These are phyloP conservation scores for Perccottus glenii DNA, from an alignment of 2,113 vertebrate genomes.

Conservation along the genomic window DNA sequence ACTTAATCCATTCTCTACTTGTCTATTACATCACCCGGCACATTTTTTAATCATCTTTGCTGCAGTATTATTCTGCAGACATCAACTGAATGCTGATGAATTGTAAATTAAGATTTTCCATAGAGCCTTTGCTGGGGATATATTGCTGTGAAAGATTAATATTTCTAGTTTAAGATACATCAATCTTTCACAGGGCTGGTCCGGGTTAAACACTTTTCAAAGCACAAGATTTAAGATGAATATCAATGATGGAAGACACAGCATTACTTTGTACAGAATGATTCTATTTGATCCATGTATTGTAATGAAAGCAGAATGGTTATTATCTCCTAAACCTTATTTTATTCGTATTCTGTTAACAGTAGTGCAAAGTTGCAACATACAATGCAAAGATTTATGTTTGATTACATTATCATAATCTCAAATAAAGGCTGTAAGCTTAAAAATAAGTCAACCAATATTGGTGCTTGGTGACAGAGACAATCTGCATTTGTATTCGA, in stretches of 20 bases:
- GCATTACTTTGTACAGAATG: not conserved
- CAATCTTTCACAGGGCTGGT: conserved; percentile 61
- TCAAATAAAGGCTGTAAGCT: no score
- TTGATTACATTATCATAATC: no score
- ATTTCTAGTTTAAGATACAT: conserved; percentile 63
- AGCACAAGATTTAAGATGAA: conserved; percentile 38
- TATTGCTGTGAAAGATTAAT: conserved; percentile 65
- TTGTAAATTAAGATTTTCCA: conserved; percentile 38
- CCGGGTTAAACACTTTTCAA: conserved; percentile 56
- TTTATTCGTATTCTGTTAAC: no score
- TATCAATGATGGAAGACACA: conserved; percentile 39
- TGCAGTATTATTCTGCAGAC: conserved; percentile 21
- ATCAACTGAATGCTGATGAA: conserved; percentile 36
- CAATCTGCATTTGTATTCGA: no score
- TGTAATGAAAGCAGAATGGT: not conserved
- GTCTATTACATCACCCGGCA: conserved; percentile 23
- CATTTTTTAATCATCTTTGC: conserved; percentile 18
- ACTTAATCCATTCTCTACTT: conserved; percentile 2
- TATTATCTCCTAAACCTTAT: no score
- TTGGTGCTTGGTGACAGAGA: no score
- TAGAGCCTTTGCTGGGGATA: conserved; percentile 34
- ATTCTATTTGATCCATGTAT: conserved; percentile 1
- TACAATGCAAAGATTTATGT: no score
- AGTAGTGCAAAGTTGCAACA: no score
- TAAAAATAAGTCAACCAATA: no score